Evolutionary conservation across 2,888 invertebrate species (phyloP).

Genomic region (Melieria picta): DNA sequence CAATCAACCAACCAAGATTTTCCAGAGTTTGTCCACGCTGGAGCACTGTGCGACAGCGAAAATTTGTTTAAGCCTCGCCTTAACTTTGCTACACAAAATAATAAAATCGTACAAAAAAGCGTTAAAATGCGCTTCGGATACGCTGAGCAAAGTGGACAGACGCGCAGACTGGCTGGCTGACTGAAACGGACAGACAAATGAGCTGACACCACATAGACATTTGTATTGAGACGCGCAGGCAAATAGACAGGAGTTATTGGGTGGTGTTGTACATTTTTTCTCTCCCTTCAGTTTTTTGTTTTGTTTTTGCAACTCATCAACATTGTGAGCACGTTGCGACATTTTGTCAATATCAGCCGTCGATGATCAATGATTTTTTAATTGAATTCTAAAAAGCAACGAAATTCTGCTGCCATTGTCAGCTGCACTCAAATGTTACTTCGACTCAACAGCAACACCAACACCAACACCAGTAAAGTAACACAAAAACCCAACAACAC

Average conservation of each 20-base stretch:
- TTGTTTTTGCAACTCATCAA: slow-evolving; percentile 56
- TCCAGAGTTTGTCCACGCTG: too few relatives aligned
- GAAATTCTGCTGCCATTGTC: background rate
- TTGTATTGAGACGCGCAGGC: too few relatives aligned
- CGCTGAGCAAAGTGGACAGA: background rate
- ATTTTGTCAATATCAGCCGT: slow-evolving; percentile 63
- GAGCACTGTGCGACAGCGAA: too few relatives aligned
- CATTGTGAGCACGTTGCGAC: slow-evolving; percentile 64
- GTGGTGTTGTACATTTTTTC: background rate
- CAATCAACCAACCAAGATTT: too few relatives aligned
- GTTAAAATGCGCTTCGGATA: slow-evolving; percentile 3
- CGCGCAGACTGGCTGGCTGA: too few relatives aligned
- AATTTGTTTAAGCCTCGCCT: too few relatives aligned
- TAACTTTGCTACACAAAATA: too few relatives aligned
- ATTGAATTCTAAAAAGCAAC: slow-evolving; percentile 56
- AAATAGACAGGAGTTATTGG: too few relatives aligned
- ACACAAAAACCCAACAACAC: slow-evolving; percentile 16
- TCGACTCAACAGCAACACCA: too few relatives aligned
- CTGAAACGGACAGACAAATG: background rate
- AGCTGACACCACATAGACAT: too few relatives aligned
- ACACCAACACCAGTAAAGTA: too few relatives aligned
- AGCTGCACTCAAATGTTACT: too few relatives aligned
- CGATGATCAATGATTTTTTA: slow-evolving; percentile 63
- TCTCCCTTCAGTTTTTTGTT: slow-evolving; percentile 19
- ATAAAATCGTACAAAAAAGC: background rate